Base-by-base conservation (phyloP, 2,888 invertebrate species). In the Callyntrura sp. region DNA sequence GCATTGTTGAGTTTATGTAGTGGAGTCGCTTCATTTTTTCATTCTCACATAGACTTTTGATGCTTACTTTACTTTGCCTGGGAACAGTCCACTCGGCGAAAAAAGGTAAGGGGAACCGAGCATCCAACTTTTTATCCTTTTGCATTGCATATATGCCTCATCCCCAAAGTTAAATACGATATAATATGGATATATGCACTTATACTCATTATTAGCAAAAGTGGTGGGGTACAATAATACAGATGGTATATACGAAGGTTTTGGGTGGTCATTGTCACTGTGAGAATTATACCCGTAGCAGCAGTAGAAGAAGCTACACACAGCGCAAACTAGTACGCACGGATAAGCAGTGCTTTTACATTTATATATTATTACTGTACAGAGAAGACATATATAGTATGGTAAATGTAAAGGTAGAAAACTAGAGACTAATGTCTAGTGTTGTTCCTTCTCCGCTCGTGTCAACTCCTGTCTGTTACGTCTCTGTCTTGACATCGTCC, bases 361-460 rank as follows among this genome's bases (percentile, higher is more conserved):
- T 78, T 78, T 55, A 51, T 55, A 78, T 20, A 68, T 79, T n/a
- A 65, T 25, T n/a, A 35, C 17, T 62, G 28, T 68, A 65, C 65
- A 65, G 43, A 62, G 20, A 68, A 48, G 12, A 81, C 17, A 81
- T 68, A n/a, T n/a, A n/a, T n/a, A 51, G 28, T 23, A 70, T 57
- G n/a, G n/a, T n/a, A n/a, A n/a, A n/a, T 88, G 87, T 68, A 87
- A 87, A 87, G 88, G 88, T 88, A 88, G 62, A 81, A n/a, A 57
- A 20, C 51, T 84, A 70, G 55, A 70, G 55, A 55, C 68, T 76
- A 83, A 83, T 88, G 76, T 81, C 88, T 88, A 88, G 88, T 88
- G 88, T 88, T 88, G 88, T 88, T 88, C 88, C 88, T 88, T 88
- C 83, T 88, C 88, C 88, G 88, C 78, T 88, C 83, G 88, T 88